Conservation (phyloP, 1,140 invertebrate genomes). For the Trachymyrmex cornetzi region DNA sequence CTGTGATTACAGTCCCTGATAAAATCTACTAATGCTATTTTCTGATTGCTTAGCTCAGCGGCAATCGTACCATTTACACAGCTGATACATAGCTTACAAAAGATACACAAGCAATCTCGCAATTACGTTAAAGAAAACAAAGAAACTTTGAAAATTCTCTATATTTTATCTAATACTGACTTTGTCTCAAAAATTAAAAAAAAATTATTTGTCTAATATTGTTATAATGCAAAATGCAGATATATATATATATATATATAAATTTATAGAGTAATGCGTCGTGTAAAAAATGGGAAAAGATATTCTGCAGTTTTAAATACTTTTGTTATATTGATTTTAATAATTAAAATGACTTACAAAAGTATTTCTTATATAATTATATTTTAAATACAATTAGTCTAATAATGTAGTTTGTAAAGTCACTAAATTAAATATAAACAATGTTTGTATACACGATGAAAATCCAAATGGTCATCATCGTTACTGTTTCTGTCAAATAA, state of each 20-base stretch:
- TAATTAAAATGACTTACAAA: not conserved
- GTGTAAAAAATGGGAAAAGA: not conserved
- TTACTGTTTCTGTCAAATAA: not conserved
- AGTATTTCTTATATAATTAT: not conserved
- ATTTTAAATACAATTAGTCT: not conserved
- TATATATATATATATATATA: not conserved
- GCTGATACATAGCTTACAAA: not conserved
- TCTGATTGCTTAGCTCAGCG: conserved; percentile 12
- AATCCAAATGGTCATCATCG: not conserved
- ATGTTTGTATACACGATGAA: not conserved
- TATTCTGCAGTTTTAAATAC: not conserved
- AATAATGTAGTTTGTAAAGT: not conserved
- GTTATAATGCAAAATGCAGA: not conserved
- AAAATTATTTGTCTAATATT: not conserved
- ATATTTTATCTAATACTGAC: not conserved
- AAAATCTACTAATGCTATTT: conserved; percentile 46
- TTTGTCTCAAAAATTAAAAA: not conserved
- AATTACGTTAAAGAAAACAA: not conserved
- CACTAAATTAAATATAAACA: not conserved
- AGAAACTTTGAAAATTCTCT: conserved; percentile 7
- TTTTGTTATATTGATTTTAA: not conserved
- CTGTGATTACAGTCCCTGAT: not conserved
- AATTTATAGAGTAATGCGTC: not conserved
- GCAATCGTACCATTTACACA: conserved; percentile 10
- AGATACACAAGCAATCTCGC: conserved; percentile 3